Base-by-base conservation (phyloP, 2,113 vertebrate species). In the Hirundichthys speculiger region DNA sequence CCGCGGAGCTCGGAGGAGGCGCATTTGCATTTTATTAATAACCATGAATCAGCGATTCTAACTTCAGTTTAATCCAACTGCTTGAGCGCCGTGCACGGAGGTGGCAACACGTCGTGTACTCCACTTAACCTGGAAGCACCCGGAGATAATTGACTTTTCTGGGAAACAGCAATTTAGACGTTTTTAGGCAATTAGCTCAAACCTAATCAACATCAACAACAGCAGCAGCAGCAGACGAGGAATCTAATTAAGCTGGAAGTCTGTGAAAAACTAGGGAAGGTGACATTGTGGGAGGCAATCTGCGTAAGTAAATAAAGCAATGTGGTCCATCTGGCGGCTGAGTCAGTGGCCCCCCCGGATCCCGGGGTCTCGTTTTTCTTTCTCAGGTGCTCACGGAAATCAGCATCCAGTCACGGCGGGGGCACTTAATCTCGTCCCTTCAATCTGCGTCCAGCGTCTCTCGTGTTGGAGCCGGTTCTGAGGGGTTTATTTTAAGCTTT, bases 251-350 rank as follows among this genome's bases (percentile, higher is more conserved):
- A 83, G 84, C 54, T 58, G 57, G 78, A 71, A 82, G 60, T 75
- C 57, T 74, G 62, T 67, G 74, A 73, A 67, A 76, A 70, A 66
- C 71, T 78, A 41, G 49, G 82, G 66, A 89, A 89, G 86, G 88
- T 90, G 89, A 90, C 85, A 85, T 85, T 90, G 86, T 58, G 64
- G 82, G 84, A 85, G 72, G 70, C 77, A 81, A 86, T 88, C 79
- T 89, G 73, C 16, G 51, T 30, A 70, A 64, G 81, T 86, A 87
- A 90, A 90, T 83, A 89, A 79, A 80, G 75, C 64, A 18, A 69
- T 51, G 45, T 57, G 75, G 73, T 82, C 79, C 83, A 86, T 88
- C 82, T 82, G 83, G 73, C 40, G 18, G 60, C 66, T 24, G 76
- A 50, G 55, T 69, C 65, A 0, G 57, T 54, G 64, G 54, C 18